Evolutionary conservation across 35 echinoderm and acorn worm species (phyloP).

Genomic region (Stichopus chloronotus): DNA sequence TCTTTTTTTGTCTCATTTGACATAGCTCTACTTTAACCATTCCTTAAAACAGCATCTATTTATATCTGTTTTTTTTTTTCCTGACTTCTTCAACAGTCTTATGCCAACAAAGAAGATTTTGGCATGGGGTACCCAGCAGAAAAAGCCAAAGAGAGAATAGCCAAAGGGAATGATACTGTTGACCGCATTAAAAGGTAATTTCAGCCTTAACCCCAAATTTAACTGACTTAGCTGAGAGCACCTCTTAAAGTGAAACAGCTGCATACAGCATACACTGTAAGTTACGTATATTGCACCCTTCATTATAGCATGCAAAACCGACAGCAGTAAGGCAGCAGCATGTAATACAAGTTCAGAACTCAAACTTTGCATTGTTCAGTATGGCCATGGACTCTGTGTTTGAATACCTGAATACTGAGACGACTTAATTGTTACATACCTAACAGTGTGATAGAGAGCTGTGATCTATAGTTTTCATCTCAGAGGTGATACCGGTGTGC

Average conservation of each 20-base stretch:
- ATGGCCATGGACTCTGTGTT: not conserved
- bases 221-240: not conserved
- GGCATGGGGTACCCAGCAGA: slow-evolving; percentile 34
- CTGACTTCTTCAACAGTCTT: not conserved
- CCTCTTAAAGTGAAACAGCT: not conserved
- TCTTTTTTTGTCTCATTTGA: too few relatives aligned
- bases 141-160: slow-evolving; percentile 25
- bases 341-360: not conserved
- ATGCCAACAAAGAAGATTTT: slow-evolving; percentile 41
- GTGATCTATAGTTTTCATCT: too few relatives aligned
- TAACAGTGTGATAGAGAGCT: too few relatives aligned
- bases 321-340: not conserved
- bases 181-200: slow-evolving; percentile 4
- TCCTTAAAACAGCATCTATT: too few relatives aligned
- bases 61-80: too few relatives aligned
- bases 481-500: too few relatives aligned
- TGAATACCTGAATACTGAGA: too few relatives aligned
- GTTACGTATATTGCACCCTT: not conserved
- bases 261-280: not conserved
- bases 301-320: not conserved
- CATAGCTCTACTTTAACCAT: too few relatives aligned
- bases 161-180: slow-evolving; percentile 16
- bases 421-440: too few relatives aligned
- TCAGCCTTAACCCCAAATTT: not conserved
- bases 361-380: not conserved